Conservation (phyloP, 2,113 vertebrate species). For the Falco punctatus region DNA sequence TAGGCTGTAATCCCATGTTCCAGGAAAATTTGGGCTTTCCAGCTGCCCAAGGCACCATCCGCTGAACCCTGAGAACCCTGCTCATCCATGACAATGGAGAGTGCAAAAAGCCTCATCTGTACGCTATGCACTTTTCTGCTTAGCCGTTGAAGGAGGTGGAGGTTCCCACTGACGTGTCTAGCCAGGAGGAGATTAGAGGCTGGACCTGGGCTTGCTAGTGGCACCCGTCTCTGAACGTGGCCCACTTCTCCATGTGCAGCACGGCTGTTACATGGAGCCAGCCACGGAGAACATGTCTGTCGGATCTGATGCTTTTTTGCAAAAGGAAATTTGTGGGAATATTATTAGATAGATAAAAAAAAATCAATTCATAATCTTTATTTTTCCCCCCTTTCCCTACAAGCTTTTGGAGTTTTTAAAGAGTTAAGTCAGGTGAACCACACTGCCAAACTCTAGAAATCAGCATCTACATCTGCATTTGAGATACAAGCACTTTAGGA, state of each 20-base stretch:
- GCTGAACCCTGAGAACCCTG: neutral
- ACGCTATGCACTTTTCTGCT: neutral
- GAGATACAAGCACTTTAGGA: neutral
- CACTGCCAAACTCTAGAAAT: neutral
- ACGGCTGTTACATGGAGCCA: accelerated
- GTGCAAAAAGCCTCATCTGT: neutral
- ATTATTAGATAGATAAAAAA: neutral
- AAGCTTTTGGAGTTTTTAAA: neutral
- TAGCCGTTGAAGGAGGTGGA: neutral
- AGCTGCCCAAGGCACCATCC: neutral
- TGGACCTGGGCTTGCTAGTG: neutral
- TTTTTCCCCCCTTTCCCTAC: neutral
- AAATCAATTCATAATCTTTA: neutral
- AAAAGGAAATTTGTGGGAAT: neutral
- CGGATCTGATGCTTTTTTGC: neutral
- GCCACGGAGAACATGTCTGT: neutral
- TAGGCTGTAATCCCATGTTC: neutral
- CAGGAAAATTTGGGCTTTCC: neutral
- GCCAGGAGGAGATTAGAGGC: neutral
- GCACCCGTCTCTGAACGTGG: neutral
- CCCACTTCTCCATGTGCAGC: neutral
- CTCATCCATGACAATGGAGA: accelerated
- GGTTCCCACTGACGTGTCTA: neutral
- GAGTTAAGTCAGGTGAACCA: neutral
- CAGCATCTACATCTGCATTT: neutral